These are phyloP conservation scores for Hemiprocne comata DNA, from an alignment of 2,113 vertebrate species.

Conservation along the genomic window DNA sequence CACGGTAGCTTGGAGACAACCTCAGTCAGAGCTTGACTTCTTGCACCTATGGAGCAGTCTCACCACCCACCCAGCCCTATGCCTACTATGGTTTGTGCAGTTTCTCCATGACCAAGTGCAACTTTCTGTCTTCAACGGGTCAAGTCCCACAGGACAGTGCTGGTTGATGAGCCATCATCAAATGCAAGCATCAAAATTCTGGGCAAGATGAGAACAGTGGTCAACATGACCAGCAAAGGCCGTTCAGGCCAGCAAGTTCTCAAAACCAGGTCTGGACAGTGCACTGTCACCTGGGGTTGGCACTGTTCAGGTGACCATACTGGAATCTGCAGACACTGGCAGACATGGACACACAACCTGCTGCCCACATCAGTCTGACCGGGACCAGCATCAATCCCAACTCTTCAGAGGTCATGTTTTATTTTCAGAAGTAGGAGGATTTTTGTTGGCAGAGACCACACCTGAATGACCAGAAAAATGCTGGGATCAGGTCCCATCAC, in stretches of 20 bases:
- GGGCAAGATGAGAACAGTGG: background rate
- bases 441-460: background rate
- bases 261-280: background rate
- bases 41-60: background rate
- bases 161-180: background rate
- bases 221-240: background rate
- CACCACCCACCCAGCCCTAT: background rate
- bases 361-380: background rate
- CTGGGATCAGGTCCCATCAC: constrained; percentile 11
- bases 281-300: background rate
- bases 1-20: background rate
- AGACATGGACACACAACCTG: background rate
- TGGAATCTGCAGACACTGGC: background rate
- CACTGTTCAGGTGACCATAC: background rate
- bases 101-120: background rate
- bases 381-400: background rate
- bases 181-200: background rate
- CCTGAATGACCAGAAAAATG: background rate
- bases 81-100: background rate
- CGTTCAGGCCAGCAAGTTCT: background rate
- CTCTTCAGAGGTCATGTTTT: background rate
- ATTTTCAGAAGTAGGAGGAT: background rate
- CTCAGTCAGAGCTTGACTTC: background rate
- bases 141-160: background rate
- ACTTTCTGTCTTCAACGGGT: background rate